Conservation (phyloP, 2,113 vertebrate genomes). For the Passer montanus region DNA sequence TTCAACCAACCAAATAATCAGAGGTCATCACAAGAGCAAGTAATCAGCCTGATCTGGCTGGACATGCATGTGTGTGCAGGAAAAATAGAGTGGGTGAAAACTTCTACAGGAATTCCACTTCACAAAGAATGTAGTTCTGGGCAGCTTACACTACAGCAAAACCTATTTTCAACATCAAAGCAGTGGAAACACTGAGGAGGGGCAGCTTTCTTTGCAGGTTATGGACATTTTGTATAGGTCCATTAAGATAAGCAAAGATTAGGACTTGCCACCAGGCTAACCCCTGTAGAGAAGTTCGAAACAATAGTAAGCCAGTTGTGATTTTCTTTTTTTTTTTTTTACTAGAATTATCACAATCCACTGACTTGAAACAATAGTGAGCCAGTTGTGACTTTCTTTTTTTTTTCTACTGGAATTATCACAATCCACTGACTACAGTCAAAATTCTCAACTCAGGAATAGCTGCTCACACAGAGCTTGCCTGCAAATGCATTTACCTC, state of each 20-base stretch:
- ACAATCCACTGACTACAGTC: neutral
- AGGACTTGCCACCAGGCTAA: neutral
- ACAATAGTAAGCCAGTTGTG: neutral
- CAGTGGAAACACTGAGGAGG: neutral
- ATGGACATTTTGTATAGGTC: neutral
- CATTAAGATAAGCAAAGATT: neutral
- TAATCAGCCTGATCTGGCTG: neutral
- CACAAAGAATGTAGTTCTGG: neutral
- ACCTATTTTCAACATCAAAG: neutral
- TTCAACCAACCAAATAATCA: neutral
- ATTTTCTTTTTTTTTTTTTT: neutral
- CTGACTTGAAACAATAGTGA: neutral
- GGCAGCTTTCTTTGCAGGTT: neutral
- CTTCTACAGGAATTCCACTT: neutral
- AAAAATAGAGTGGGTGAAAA: neutral
- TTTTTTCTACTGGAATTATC: neutral
- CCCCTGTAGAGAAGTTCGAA: accelerated
- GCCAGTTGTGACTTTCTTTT: neutral
- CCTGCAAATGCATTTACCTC: neutral
- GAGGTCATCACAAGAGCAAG: neutral
- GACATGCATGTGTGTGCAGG: neutral
- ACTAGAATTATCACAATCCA: neutral
- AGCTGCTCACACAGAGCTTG: neutral
- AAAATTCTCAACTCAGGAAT: neutral
- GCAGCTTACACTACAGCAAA: neutral